Evolutionary conservation across 2,113 vertebrate genomes (phyloP), one percentile per base, ranked within the genome.

Genomic region (Aplodontia rufa): DNA sequence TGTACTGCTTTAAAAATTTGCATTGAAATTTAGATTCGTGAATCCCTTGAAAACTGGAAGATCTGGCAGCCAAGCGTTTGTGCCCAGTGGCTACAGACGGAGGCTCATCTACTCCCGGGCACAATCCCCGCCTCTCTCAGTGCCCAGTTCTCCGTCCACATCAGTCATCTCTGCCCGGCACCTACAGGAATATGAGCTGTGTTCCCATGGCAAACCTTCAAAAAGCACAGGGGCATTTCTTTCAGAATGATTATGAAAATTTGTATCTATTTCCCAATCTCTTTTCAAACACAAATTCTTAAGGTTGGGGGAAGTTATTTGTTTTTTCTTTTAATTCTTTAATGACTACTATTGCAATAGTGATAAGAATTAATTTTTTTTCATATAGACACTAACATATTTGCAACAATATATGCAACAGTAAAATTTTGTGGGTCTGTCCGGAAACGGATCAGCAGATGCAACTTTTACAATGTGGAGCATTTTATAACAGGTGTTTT

Each of bases 71-170:
- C 2, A 5, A 8, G 22, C 49, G 20, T 8, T 64, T 14, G 64
- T 49, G 17, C 9, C 0, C 0, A 40, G 51, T 20, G 22, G n/a
- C 32, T 1, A 2, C 4, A 37, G 40, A 32, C n/a, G 66, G 22
- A 87, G 19, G 11, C 6, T 8, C 55, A 10, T 24, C 0, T 12
- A 5, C 49, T 30, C 3, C 6, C 1, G 37, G 4, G 84, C 30
- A 4, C 2, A 11, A 35, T 49, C 62, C 42, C 3, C 55, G 11
- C 74, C 8, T 0, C 24, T 26, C 58, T 76, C 80, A 1, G 3
- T 1, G 40, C 53, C n/a, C 0, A 16, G 24, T 0, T 1, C 37
- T 26, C 24, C 1, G n/a, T 2, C 30, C 4, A 0, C 1, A 12
- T 19, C 1, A 0, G 28, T 24, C 28, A 1, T 47, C 17, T 28